phyloP scores from a whole-genome alignment of 2,888 invertebrate genomes.

The Polymixis lichenea region DNA sequence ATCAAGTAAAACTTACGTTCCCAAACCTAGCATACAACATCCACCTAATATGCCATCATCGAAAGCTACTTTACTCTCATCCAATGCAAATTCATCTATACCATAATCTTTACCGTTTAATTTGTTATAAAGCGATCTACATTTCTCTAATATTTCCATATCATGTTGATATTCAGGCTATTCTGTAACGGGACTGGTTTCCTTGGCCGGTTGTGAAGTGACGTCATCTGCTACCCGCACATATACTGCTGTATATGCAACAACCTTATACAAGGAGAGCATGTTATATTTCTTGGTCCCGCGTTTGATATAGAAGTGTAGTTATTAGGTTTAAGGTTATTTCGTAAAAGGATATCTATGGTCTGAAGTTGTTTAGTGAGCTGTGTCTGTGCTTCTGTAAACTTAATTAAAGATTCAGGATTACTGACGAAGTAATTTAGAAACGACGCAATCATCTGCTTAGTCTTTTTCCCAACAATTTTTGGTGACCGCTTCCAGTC shows the following conservation, averaged over 20 bases:
- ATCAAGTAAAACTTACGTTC: too few species aligned
- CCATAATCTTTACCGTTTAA: background rate
- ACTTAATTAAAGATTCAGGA: background rate
- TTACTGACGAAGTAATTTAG: background rate
- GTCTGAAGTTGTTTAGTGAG: background rate
- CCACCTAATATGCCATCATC: too few species aligned
- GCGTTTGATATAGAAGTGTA: background rate
- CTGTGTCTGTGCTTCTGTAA: background rate
- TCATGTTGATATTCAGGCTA: conserved; percentile 49
- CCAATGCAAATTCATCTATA: background rate
- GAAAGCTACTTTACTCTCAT: too few species aligned
- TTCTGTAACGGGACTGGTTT: conserved; percentile 63
- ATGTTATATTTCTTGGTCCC: conserved; percentile 43
- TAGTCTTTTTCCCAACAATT: too few species aligned
- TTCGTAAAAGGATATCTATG: background rate
- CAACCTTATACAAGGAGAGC: conserved; percentile 62
- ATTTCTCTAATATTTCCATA: conserved; percentile 41
- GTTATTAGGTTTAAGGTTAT: conserved; percentile 6
- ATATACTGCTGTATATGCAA: conserved; percentile 5
- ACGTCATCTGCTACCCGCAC: conserved; percentile 56
- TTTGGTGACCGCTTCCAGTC: too few species aligned
- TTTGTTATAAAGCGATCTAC: conserved; percentile 11
- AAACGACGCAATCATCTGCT: background rate
- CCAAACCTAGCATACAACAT: too few species aligned
- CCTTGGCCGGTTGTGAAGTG: conserved; percentile 56